Evolutionary conservation across 1,140 invertebrate species (phyloP).

Genomic region (Metopolophium dirhodum): DNA sequence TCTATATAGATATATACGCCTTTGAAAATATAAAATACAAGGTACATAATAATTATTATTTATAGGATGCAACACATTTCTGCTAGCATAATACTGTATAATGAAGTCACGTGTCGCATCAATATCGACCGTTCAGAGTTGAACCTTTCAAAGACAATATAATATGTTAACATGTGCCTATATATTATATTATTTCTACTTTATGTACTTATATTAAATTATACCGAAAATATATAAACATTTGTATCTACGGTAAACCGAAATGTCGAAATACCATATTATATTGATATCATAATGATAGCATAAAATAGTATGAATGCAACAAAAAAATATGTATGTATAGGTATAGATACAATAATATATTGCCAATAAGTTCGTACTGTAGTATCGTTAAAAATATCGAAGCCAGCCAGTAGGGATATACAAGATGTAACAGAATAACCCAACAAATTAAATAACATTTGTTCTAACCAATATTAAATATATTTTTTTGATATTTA

Average conservation of each 20-base stretch:
- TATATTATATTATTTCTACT: background rate
- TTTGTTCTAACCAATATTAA: too few species aligned
- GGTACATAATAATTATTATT: background rate
- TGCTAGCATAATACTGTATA: background rate
- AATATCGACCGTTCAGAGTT: background rate
- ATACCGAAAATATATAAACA: background rate
- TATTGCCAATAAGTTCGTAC: too few species aligned
- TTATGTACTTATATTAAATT: background rate
- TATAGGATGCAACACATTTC: background rate
- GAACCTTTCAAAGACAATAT: background rate
- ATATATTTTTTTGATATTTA: too few species aligned
- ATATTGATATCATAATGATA: background rate
- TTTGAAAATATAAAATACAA: slow-evolving; percentile 14
- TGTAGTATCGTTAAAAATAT: too few species aligned
- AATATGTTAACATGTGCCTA: background rate
- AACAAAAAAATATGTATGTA: background rate
- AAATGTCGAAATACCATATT: background rate
- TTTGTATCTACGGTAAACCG: background rate
- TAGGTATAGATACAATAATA: background rate
- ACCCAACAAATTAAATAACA: too few species aligned
- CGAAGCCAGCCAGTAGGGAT: too few species aligned
- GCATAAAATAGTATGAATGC: background rate
- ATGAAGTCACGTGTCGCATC: background rate
- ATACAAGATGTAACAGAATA: too few species aligned
- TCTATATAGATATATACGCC: background rate